Percentiles rank a stretch among this genome's conserved stretches.
Evolutionary conservation across 2,888 invertebrate species (phyloP).

Genomic region (Crocallis elinguaria): DNA sequence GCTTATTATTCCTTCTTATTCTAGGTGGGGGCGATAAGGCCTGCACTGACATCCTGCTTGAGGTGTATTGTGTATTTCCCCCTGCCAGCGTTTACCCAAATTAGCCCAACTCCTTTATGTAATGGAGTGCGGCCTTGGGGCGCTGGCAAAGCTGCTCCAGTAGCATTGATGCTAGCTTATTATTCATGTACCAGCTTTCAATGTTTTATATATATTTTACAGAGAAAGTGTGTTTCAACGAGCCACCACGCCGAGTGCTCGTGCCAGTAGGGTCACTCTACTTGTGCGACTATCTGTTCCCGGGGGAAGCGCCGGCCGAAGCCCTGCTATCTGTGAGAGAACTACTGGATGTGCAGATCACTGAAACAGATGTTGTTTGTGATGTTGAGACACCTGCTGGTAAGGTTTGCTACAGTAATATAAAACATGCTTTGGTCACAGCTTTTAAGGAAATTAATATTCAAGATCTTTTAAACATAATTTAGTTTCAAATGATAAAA

Average conservation of each 20-base stretch:
- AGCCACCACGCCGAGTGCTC: conserved; percentile 94
- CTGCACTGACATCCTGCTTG: no score
- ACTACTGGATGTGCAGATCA: conserved; percentile 90
- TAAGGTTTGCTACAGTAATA: conserved; percentile 48
- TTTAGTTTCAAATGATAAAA: no score
- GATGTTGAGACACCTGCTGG: conserved; percentile 93
- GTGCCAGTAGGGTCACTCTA: conserved; percentile 88
- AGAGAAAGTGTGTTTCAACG: conserved; percentile 93
- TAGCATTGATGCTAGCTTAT: not conserved
- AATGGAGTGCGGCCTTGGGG: no score
- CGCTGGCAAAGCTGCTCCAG: not conserved
- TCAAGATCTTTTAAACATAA: no score
- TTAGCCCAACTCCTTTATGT: no score
- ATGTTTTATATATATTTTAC: conserved; percentile 38
- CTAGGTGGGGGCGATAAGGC: no score
- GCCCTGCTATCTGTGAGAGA: conserved; percentile 92
- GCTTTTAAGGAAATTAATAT: no score
- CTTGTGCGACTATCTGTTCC: conserved; percentile 95
- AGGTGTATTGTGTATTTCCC: no score
- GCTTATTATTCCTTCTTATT: no score
- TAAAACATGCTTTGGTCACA: not conserved
- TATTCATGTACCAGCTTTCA: no score
- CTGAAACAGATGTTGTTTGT: conserved; percentile 88
- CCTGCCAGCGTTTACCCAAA: no score
- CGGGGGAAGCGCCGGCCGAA: conserved; percentile 94